These are phyloP conservation scores for Indri indri DNA, from an alignment of 2,113 vertebrate species.

Conservation along the genomic window DNA sequence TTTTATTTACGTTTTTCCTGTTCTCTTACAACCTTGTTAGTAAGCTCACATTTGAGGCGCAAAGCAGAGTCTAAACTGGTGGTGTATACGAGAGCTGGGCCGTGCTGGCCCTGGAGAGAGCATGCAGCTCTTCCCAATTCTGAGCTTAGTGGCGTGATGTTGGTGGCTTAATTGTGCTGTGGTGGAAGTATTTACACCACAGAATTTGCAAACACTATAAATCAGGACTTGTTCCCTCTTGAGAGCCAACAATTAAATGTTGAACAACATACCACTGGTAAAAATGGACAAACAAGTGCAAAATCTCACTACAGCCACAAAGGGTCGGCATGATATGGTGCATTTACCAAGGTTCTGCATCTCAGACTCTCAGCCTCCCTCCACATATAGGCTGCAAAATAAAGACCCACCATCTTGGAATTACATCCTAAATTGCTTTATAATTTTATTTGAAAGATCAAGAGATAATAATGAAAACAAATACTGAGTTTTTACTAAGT, in stretches of 20 bases:
- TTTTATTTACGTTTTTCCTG: neutral
- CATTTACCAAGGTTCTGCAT: neutral
- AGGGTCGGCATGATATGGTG: neutral
- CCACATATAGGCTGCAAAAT: neutral
- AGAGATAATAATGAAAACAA: neutral
- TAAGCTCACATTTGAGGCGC: neutral
- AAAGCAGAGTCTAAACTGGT: neutral
- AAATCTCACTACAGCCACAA: neutral
- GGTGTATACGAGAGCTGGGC: neutral
- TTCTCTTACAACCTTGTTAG: neutral
- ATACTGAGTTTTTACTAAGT: neutral
- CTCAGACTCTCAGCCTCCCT: neutral
- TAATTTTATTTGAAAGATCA: neutral
- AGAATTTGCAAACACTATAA: neutral
- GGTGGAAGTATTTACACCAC: neutral
- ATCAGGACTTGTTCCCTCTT: neutral
- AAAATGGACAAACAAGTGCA: neutral
- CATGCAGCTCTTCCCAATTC: neutral
- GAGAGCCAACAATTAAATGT: neutral
- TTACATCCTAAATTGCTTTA: neutral
- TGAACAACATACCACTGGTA: neutral
- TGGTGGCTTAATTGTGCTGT: neutral
- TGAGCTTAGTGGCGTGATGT: neutral
- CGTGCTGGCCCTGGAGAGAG: neutral
- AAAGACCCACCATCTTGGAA: neutral